phyloP scores from a whole-genome alignment of 2,113 vertebrate genomes.

The Malurus elegans region DNA sequence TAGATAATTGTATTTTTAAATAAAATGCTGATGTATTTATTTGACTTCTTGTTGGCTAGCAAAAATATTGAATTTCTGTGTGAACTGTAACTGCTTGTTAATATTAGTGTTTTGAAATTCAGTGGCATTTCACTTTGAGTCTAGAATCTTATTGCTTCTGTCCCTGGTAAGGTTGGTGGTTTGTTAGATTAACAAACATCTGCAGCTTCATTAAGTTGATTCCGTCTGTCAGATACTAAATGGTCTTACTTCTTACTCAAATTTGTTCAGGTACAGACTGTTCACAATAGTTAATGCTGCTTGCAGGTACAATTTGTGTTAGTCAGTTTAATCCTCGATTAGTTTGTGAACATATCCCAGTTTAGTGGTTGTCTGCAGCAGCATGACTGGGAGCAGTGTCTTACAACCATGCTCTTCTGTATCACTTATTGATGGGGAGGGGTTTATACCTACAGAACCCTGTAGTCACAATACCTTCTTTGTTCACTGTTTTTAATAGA shows the following conservation, averaged over 20 bases:
- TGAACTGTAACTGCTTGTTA: neutral
- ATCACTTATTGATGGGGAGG: neutral
- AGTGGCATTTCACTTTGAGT: conserved; percentile 15
- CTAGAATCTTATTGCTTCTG: neutral
- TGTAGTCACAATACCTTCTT: neutral
- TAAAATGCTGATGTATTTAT: neutral
- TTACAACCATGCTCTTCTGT: neutral
- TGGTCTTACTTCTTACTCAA: neutral
- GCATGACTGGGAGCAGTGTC: neutral
- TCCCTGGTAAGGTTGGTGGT: neutral
- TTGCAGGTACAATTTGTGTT: conserved; percentile 36
- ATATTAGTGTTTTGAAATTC: conserved; percentile 4
- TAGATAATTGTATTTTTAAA: neutral
- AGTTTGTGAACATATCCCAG: neutral
- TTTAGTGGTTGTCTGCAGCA: neutral
- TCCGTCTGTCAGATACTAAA: conserved; percentile 33
- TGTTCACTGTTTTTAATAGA: neutral
- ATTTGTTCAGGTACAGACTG: conserved; percentile 6
- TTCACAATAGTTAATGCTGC: conserved; percentile 6
- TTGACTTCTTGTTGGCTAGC: neutral
- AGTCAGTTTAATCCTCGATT: conserved; percentile 41
- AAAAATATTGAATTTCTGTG: neutral
- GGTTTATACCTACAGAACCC: neutral
- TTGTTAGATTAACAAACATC: conserved; percentile 16
- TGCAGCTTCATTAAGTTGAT: neutral